Percentiles rank a stretch among this genome's conserved stretches.
Evolutionary conservation across 2,113 vertebrate genomes (phyloP).

Genomic region (Ahaetulla prasina): DNA sequence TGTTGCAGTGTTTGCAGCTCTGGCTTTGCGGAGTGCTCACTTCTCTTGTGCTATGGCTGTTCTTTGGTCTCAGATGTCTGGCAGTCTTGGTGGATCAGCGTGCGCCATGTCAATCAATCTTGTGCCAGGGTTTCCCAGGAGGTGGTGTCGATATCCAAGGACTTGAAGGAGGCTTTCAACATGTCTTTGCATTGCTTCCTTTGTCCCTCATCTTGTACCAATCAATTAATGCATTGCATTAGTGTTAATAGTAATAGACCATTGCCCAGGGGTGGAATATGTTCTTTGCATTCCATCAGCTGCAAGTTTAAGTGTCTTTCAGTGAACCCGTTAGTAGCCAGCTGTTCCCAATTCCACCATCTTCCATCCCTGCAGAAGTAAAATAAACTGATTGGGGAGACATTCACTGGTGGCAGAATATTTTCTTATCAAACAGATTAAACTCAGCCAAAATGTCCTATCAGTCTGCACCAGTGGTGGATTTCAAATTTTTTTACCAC

Average conservation of each 20-base stretch:
- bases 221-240: neutral
- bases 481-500: too few species aligned
- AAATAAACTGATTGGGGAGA: neutral
- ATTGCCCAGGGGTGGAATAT: neutral
- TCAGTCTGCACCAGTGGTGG: neutral
- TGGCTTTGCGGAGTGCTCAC: too few species aligned
- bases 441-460: neutral
- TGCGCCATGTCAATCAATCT: too few species aligned
- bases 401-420: neutral
- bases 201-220: neutral
- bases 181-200: too few species aligned
- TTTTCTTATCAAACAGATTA: neutral
- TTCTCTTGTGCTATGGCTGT: too few species aligned
- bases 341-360: neutral
- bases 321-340: neutral
- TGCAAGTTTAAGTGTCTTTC: neutral
- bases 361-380: neutral
- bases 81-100: too few species aligned
- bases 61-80: too few species aligned
- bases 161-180: too few species aligned
- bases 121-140: too few species aligned
- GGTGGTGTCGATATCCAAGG: too few species aligned
- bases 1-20: too few species aligned
- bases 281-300: too few species aligned
- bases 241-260: neutral